phyloP scores from a whole-genome alignment of 2,797 vertebrate genomes.

The Intellagama lesueurii region DNA sequence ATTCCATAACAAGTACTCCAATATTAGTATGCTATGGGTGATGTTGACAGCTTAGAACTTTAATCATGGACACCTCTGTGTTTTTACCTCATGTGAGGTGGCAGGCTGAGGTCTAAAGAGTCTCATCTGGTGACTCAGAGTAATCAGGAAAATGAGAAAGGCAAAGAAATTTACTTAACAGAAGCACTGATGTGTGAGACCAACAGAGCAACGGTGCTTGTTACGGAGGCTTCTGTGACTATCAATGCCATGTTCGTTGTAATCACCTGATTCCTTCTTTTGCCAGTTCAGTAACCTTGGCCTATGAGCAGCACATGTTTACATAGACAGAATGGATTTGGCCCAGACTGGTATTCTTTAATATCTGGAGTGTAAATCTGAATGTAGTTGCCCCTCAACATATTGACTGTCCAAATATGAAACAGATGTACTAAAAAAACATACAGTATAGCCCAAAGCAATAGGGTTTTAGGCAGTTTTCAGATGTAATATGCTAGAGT shows the following conservation, averaged over 20 bases:
- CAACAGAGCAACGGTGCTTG: neutral
- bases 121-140: neutral
- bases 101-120: neutral
- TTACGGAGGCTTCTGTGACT: neutral
- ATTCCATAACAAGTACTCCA: no score
- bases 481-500: neutral
- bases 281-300: neutral
- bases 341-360: neutral
- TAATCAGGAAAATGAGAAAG: conserved; percentile 12
- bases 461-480: conserved; percentile 1
- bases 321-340: neutral
- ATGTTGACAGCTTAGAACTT: neutral
- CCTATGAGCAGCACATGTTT: neutral
- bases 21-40: neutral
- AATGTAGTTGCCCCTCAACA: neutral
- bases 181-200: neutral
- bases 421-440: neutral
- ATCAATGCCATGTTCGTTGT: neutral
- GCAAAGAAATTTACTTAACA: neutral
- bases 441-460: neutral
- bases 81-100: neutral
- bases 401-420: neutral
- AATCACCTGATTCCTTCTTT: conserved; percentile 5
- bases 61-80: neutral
- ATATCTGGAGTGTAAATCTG: neutral